phyloP scores from a whole-genome alignment of 2,888 invertebrate genomes.

The Clusia tigrina region DNA sequence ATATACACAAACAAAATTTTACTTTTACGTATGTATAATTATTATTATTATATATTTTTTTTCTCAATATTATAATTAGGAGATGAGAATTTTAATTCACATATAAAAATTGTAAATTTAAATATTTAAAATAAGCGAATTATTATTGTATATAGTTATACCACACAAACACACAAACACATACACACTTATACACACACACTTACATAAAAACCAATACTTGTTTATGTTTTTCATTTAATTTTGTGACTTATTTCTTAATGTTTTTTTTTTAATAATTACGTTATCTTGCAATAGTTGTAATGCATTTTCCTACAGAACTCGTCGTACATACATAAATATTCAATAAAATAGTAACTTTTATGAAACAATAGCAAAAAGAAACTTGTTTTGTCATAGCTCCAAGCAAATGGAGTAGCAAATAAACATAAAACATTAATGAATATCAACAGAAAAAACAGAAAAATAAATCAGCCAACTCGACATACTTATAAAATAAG shows the following conservation, averaged over 20 bases:
- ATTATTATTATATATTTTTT: neutral
- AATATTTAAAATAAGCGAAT: neutral
- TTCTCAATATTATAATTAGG: neutral
- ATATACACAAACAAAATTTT: no score
- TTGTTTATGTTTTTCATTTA: neutral
- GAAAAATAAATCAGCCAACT: no score
- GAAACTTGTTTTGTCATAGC: neutral
- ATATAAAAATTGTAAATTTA: neutral
- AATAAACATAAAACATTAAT: neutral
- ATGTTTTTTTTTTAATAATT: slow-evolving; percentile 11
- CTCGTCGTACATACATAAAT: slow-evolving; percentile 25
- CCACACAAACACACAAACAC: no score
- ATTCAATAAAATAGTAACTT: slow-evolving; percentile 24
- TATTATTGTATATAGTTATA: neutral
- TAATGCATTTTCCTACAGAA: slow-evolving; percentile 16
- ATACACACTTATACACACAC: slow-evolving; percentile 1
- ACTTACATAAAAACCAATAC: slow-evolving; percentile 25
- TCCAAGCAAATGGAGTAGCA: neutral
- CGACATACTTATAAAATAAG: no score
- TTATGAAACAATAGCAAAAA: slow-evolving; percentile 6
- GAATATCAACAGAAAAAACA: neutral
- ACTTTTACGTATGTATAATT: neutral
- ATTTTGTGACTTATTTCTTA: no score
- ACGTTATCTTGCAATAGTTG: slow-evolving; percentile 6
- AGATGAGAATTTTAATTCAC: neutral